Percentiles rank a stretch among this genome's conserved stretches.
Evolutionary conservation across 2,113 vertebrate species (phyloP).

Genomic region (Castor canadensis): DNA sequence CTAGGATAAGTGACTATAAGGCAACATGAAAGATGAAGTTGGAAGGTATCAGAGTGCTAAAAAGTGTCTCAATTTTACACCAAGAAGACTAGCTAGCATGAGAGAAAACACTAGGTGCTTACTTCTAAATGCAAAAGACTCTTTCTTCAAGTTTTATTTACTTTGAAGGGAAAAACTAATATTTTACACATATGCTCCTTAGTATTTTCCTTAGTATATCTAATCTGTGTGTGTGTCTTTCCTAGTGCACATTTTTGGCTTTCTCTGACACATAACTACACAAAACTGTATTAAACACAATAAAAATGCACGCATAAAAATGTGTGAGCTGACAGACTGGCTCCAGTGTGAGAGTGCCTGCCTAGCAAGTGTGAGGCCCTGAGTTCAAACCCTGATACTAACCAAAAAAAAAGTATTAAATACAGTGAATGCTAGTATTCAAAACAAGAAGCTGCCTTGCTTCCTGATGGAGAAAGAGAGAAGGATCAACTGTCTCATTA

Average conservation of each 20-base stretch:
- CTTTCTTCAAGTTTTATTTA: conserved; percentile 13
- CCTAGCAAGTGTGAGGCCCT: too few species aligned
- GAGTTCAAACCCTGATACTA: too few species aligned
- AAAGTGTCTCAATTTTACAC: background rate
- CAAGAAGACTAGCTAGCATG: background rate
- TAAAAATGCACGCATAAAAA: conserved; percentile 29
- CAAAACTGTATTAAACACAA: conserved; percentile 35
- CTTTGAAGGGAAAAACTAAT: background rate
- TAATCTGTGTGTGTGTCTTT: background rate
- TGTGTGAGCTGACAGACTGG: too few species aligned
- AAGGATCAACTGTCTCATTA: conserved; percentile 40
- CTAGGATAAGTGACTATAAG: background rate
- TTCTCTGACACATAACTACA: conserved; percentile 20
- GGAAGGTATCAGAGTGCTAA: background rate
- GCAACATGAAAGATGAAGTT: background rate
- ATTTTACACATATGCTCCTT: conserved; percentile 17
- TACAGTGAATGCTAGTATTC: conserved; percentile 44
- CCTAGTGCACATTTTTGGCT: background rate
- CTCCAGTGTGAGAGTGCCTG: too few species aligned
- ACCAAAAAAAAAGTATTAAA: background rate
- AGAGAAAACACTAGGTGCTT: background rate
- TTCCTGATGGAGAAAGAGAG: conserved; percentile 17
- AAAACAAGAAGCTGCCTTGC: conserved; percentile 2
- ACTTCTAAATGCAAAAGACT: conserved; percentile 5
- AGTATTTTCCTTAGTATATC: conserved; percentile 7